Conservation (phyloP, 2,797 vertebrate species). For the Diceros bicornis region DNA sequence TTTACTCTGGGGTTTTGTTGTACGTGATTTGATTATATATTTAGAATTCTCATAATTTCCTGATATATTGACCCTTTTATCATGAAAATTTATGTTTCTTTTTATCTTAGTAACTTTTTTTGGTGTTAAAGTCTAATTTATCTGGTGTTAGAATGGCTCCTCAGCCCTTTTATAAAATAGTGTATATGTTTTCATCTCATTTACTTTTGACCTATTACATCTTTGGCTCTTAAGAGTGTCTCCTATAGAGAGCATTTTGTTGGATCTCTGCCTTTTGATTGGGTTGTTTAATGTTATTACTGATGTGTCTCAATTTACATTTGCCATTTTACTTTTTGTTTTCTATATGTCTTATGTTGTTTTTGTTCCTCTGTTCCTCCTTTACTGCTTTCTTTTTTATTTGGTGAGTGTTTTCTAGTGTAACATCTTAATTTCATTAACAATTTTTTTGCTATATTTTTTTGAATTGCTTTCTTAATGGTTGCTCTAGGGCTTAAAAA, state of each 20-base stretch:
- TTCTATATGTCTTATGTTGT: background rate
- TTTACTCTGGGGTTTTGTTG: background rate
- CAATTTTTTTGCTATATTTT: constrained; percentile 1
- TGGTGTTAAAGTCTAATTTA: background rate
- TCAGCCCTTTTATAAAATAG: background rate
- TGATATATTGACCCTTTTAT: background rate
- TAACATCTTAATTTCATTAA: constrained; percentile 8
- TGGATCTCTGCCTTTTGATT: background rate
- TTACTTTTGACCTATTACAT: background rate
- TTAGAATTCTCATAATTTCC: background rate
- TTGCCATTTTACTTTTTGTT: background rate
- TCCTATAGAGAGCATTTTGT: background rate
- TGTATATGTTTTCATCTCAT: background rate
- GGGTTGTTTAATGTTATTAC: background rate
- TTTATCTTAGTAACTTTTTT: background rate
- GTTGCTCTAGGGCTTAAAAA: background rate
- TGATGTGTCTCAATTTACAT: background rate
- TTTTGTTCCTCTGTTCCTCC: background rate
- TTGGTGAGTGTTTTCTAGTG: background rate
- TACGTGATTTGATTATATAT: background rate
- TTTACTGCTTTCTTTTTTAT: background rate
- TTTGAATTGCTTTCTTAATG: background rate
- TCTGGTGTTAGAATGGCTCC: background rate
- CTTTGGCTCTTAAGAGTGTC: background rate
- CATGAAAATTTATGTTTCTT: background rate